A percentile compares a stretch with the other conserved stretches of the same genome.
Conservation (phyloP, 2,888 invertebrate species). For the Andrena hattorfiana region DNA sequence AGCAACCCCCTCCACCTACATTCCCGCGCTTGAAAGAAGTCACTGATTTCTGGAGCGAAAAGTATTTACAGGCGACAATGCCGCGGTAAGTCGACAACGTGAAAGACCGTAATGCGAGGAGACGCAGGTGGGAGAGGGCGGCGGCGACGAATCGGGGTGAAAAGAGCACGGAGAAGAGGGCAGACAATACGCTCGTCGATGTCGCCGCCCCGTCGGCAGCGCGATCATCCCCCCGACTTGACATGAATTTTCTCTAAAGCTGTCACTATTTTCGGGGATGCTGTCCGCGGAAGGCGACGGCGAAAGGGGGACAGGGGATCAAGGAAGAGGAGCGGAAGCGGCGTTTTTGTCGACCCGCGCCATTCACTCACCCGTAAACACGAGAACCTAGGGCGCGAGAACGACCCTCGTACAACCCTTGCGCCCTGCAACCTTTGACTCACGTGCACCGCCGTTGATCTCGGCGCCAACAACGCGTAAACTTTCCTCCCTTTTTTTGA, state of each 20-base stretch:
- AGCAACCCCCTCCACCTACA: too few species aligned
- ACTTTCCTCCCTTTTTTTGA: too few species aligned
- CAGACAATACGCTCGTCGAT: slow-evolving; percentile 77
- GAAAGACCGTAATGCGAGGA: slow-evolving; percentile 11
- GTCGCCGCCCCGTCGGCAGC: slow-evolving; percentile 52
- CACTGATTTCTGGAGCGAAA: slow-evolving; percentile 9
- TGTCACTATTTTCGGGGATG: slow-evolving; percentile 51
- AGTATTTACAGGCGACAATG: slow-evolving; percentile 12
- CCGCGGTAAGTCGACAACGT: not conserved
- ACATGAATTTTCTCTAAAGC: slow-evolving; percentile 79
- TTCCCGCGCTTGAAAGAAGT: not conserved
- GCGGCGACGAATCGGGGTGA: slow-evolving; percentile 16
- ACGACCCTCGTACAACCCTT: slow-evolving; percentile 10
- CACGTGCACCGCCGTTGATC: too few species aligned
- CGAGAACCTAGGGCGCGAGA: not conserved
- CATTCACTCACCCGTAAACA: slow-evolving; percentile 33
- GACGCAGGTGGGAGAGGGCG: not conserved
- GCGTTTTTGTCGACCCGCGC: slow-evolving; percentile 2
- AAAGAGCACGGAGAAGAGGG: slow-evolving; percentile 59
- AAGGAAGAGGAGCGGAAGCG: slow-evolving; percentile 18
- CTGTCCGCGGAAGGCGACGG: slow-evolving; percentile 19
- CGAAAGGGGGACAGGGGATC: slow-evolving; percentile 15
- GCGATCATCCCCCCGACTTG: slow-evolving; percentile 76
- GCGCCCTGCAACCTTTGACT: too few species aligned
- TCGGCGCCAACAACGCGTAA: too few species aligned